Evolutionary conservation across 2,888 invertebrate species (phyloP).

Genomic region (Dromius quadrimaculatus): DNA sequence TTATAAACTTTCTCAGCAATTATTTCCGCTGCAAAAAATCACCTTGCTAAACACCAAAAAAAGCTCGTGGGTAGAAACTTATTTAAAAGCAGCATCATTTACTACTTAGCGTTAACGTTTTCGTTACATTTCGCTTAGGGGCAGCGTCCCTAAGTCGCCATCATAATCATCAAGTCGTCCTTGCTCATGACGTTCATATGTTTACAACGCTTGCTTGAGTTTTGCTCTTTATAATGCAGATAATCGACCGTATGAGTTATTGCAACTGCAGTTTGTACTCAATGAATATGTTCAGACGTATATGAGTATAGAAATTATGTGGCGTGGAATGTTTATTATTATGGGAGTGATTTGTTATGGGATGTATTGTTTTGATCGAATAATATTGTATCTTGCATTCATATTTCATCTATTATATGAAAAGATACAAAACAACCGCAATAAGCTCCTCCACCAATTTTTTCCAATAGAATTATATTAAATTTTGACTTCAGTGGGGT

Average conservation of each 20-base stretch:
- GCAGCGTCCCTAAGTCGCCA: conserved; percentile 27
- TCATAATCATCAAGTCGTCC: conserved; percentile 21
- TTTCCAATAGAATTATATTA: too few relatives aligned
- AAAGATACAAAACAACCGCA: too few relatives aligned
- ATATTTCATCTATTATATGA: too few relatives aligned
- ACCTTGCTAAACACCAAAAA: too few relatives aligned
- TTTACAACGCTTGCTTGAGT: conserved; percentile 4
- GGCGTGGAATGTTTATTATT: background rate
- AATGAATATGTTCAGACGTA: conserved; percentile 13
- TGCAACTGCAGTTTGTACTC: background rate
- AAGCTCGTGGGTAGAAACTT: too few relatives aligned
- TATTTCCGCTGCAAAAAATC: too few relatives aligned
- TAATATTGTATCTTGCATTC: too few relatives aligned
- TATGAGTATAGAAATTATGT: conserved; percentile 2
- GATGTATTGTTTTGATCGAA: background rate
- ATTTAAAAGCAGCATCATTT: too few relatives aligned
- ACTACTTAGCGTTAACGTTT: conserved; percentile 16
- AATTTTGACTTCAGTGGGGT: too few relatives aligned
- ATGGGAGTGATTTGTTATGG: background rate
- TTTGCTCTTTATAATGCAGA: conserved; percentile 3
- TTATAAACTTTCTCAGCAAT: too few relatives aligned
- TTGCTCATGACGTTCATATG: conserved; percentile 14
- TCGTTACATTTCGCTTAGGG: conserved; percentile 14
- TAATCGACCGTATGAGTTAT: conserved; percentile 12
- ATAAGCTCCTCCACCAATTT: too few relatives aligned